These are phyloP conservation scores for Pherbina coryleti DNA, from an alignment of 2,888 invertebrate species.

Conservation along the genomic window DNA sequence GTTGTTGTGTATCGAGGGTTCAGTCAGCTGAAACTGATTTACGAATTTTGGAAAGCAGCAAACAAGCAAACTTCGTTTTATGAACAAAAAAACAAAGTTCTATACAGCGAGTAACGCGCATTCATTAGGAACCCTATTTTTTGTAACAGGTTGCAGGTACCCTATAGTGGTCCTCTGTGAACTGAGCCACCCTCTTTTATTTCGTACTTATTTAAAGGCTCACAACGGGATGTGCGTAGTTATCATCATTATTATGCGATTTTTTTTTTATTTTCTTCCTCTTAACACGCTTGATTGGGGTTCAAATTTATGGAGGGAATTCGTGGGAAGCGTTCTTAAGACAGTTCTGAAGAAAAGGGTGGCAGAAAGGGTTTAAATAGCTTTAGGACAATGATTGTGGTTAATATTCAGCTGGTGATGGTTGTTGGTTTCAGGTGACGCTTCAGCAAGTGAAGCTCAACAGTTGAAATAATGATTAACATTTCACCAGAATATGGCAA, in stretches of 20 bases:
- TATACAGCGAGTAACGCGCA: background rate
- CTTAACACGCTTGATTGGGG: constrained; percentile 16
- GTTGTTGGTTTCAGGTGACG: constrained; percentile 13
- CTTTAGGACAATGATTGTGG: background rate
- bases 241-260: background rate
- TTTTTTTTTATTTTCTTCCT: background rate
- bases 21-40: constrained; percentile 6
- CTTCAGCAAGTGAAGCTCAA: constrained; percentile 1
- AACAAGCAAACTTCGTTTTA: background rate
- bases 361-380: background rate
- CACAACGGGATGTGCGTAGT: constrained; percentile 27
- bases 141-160: constrained; percentile 6
- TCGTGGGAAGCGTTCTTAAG: constrained; percentile 3
- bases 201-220: background rate
- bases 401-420: background rate
- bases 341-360: background rate
- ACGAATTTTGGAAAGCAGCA: background rate
- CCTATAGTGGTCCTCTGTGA: background rate
- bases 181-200: background rate
- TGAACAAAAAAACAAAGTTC: background rate
- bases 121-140: background rate
- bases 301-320: constrained; percentile 12
- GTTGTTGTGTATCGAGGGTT: background rate
- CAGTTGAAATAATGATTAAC: background rate
- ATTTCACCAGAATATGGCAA: too few relatives aligned